Evolutionary conservation across 1,140 invertebrate genomes (phyloP), one percentile per base, ranked within the genome.

Genomic region (Eciton burchellii): DNA sequence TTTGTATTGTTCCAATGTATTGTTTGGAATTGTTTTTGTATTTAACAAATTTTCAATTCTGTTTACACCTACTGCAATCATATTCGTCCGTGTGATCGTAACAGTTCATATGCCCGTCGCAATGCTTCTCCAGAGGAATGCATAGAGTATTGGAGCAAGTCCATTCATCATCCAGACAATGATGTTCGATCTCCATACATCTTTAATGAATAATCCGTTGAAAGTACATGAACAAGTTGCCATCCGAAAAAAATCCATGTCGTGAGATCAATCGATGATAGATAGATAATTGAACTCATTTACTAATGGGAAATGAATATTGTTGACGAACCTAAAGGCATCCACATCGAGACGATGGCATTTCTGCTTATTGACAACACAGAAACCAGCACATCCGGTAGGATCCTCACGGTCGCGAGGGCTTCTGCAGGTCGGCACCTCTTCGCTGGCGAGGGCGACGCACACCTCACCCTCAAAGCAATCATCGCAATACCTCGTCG

Each of bases 31-130:
- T n/a, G n/a, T n/a, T n/a, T n/a, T n/a, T n/a, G n/a, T n/a, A n/a
- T n/a, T n/a, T n/a, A n/a, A n/a, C n/a, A 29, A n/a, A 52, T 65
- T 41, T 54, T 45, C 35, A 68, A 70, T 59, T 12, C n/a, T 11
- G 45, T 83, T 60, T 79, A 68, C 45, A 92, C 94, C 95, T 94
- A 97, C 97, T 95, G 91, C 97, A 98, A 92, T 96, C 94, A 83
- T 95, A 94, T 94, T 98, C 97, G 92, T 98, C 97, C n/a, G 96
- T 96, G 90, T 96, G 95, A 90, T 98, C 96, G 83, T 95, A 97
- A 92, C 97, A 98, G 91, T 98, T 96, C 86, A 97, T 95, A 29
- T 95, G 94, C 29, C 97, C 97, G 91, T 98, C 96, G 92, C 97
- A 98, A 16, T 95, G 94, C 70, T 96, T 95, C 1, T 93, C 93